Conservation (phyloP, 1,140 invertebrate species). For the Scaptomyza montana region DNA sequence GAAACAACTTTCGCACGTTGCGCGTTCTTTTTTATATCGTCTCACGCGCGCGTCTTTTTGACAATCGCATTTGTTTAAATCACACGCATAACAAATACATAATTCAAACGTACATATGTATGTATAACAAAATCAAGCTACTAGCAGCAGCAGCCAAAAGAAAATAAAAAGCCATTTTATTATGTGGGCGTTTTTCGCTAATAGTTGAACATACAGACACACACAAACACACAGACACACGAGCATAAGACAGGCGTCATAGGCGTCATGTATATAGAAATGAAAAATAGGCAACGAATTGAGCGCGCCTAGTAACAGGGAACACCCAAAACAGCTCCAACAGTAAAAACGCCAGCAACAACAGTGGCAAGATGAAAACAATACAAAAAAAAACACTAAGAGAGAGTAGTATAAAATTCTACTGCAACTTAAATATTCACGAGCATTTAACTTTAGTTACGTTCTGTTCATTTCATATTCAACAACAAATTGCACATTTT, state of each 20-base stretch:
- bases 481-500: too few species aligned
- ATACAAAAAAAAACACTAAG: not conserved
- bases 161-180: constrained; percentile 44
- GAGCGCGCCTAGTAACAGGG: constrained; percentile 15
- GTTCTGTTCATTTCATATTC: too few species aligned
- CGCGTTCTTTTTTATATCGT: constrained; percentile 29
- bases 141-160: constrained; percentile 11
- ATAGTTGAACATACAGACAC: constrained; percentile 33
- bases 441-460: too few species aligned
- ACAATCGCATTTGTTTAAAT: constrained; percentile 12
- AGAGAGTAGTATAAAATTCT: too few species aligned
- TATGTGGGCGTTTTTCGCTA: constrained; percentile 55
- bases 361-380: constrained; percentile 2
- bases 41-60: constrained; percentile 41
- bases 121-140: not conserved
- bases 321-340: too few species aligned
- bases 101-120: not conserved
- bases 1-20: constrained; percentile 19
- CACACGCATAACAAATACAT: not conserved
- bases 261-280: constrained; percentile 1
- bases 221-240: constrained; percentile 7
- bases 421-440: too few species aligned
- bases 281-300: constrained; percentile 22
- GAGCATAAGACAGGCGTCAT: not conserved
- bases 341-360: not conserved